These are phyloP conservation scores for Gymnothorax javanicus DNA, from an alignment of 2,797 vertebrate genomes.

Conservation along the genomic window DNA sequence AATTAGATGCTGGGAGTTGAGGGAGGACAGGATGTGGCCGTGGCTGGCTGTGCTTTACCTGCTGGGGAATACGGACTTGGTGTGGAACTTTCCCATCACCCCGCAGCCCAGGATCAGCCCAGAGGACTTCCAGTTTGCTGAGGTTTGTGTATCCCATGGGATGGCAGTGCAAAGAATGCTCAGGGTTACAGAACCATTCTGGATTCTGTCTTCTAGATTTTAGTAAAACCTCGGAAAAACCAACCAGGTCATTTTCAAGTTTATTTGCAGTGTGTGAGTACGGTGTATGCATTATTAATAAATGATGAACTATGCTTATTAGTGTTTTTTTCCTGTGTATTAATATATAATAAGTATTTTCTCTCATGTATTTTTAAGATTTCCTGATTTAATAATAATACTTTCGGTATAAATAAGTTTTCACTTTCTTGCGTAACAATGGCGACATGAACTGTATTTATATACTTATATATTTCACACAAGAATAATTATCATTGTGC, in stretches of 20 bases:
- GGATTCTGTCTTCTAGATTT: neutral
- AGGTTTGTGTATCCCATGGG: conserved; percentile 56
- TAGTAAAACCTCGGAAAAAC: neutral
- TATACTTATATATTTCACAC: neutral
- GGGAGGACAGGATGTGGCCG: conserved; percentile 43
- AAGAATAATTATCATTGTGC: neutral
- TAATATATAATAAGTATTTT: neutral
- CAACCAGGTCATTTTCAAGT: neutral
- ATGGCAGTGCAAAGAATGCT: neutral
- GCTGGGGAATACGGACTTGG: conserved; percentile 48
- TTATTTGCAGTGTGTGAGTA: neutral
- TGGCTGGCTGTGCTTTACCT: conserved; percentile 52
- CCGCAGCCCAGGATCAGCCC: conserved; percentile 39
- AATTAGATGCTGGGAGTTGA: neutral
- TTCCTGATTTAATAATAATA: neutral
- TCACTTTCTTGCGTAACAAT: neutral
- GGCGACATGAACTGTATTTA: neutral
- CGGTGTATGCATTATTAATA: neutral
- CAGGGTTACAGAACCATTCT: neutral
- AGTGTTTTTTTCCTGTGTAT: neutral
- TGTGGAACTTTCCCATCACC: conserved; percentile 52
- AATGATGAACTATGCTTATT: neutral
- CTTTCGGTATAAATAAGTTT: neutral
- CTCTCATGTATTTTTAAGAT: neutral
- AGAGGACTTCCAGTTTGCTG: conserved; percentile 59